These are phyloP conservation scores for Anadara kagoshimensis DNA, from an alignment of 1,140 invertebrate species.

Conservation along the genomic window DNA sequence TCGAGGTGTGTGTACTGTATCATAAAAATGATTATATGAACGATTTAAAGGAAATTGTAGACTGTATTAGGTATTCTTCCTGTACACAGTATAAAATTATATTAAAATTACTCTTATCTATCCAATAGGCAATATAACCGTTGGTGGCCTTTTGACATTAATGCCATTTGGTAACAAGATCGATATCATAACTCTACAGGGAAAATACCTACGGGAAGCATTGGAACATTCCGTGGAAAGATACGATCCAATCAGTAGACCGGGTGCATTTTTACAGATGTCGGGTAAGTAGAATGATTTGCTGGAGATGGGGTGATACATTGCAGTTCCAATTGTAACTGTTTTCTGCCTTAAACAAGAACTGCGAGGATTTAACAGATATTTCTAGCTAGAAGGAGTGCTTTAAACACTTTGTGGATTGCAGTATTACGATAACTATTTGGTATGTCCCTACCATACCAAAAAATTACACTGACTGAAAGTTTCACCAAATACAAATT, in stretches of 20 bases:
- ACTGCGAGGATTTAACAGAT: background rate
- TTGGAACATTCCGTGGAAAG: conserved; percentile 79
- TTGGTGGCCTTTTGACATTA: conserved; percentile 80
- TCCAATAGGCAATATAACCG: conserved; percentile 78
- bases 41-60: too few relatives aligned
- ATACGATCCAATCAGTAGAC: conserved; percentile 75
- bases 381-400: background rate
- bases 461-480: too few relatives aligned
- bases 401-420: background rate
- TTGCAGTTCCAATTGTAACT: background rate
- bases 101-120: too few relatives aligned
- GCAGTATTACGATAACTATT: too few relatives aligned
- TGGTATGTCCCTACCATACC: too few relatives aligned
- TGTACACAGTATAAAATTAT: too few relatives aligned
- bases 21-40: too few relatives aligned
- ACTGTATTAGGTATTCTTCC: too few relatives aligned
- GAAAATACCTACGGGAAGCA: conserved; percentile 78
- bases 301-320: too few relatives aligned
- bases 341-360: background rate
- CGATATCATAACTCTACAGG: conserved; percentile 80
- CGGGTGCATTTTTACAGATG: conserved; percentile 80
- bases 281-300: conserved; percentile 71
- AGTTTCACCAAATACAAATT: too few relatives aligned
- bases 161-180: conserved; percentile 84
- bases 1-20: too few relatives aligned